phyloP scores from a whole-genome alignment of 2,797 vertebrate genomes.

The Euphonia xanthogaster region DNA sequence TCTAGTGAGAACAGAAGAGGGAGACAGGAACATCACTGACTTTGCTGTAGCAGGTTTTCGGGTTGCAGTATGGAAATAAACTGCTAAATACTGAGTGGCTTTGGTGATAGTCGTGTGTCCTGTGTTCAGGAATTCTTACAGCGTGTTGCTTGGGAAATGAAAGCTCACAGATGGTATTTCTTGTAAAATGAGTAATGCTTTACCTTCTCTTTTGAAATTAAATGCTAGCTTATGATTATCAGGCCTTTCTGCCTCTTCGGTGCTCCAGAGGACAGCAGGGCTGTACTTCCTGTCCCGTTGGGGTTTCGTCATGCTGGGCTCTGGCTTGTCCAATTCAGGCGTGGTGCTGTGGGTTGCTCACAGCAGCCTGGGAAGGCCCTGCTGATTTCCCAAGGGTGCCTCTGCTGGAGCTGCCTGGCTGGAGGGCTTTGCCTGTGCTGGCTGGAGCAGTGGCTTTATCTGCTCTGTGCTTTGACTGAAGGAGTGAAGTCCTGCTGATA shows the following conservation, averaged over 20 bases:
- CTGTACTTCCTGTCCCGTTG: accelerated
- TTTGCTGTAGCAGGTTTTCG: neutral
- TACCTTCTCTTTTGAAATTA: neutral
- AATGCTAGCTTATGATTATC: accelerated
- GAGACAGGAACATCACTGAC: accelerated
- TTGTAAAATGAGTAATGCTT: neutral
- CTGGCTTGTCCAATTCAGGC: neutral
- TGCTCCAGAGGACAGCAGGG: neutral
- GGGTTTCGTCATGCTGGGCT: neutral
- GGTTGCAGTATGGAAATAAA: neutral
- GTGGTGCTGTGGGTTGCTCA: neutral
- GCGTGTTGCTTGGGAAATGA: neutral
- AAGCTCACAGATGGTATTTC: neutral
- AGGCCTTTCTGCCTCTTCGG: neutral
- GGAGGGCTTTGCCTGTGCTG: neutral
- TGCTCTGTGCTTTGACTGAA: neutral
- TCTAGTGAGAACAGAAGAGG: neutral
- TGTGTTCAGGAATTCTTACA: neutral
- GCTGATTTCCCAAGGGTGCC: neutral
- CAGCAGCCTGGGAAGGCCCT: neutral
- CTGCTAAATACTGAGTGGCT: neutral
- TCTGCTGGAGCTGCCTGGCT: neutral
- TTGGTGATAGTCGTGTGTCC: neutral
- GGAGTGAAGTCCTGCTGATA: neutral
- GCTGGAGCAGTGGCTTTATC: neutral